Base-by-base conservation (phyloP, 1,140 invertebrate genomes). In the Colletes latitarsis region DNA sequence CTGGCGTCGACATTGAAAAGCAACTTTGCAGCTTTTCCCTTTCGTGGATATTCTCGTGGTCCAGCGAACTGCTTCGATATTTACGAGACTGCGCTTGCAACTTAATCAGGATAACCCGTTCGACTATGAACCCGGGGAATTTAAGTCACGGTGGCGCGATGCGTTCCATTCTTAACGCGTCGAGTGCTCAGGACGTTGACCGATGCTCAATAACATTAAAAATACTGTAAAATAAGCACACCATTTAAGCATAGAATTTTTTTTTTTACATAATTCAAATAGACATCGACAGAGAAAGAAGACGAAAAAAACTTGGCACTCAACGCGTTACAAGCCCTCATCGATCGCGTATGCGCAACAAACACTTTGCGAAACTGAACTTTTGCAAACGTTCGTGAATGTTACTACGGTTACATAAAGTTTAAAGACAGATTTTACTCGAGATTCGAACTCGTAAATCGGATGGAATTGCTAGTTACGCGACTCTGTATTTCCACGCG, bases 21-120 rank as follows among this genome's bases (percentile, higher is more conserved):
- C 69, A 78, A 60, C 85, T 82, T 39, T 89, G 87, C 82, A 88
- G 84, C 78, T 91, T 91, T 91, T 88, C 73, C 85, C 88, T 72
- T 91, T 89, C 68, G 49, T 49, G 89, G 86, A 64, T 91, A 87
- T 81, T 90, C 57, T 92, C 87, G 87, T 94, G 92, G 76, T 90
- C 86, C 55, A 92, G 84, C 71, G 92, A 79, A 79, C 90, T 90
- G 69, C 92, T 90, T 72, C 92, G 89, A 89, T 92, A 92, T 80
- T 93, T 92, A 89, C 92, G 63, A 49, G 93, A 82, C 88, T 91
- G 72, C 90, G 89, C 41, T 91, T 91, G 77, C 49, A 92, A 77
- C 88, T 91, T 41, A 89, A 89, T 53, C 92, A 87, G 79, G 89
- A 86, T 92, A 91, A 88, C 90, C 49, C 10, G 49, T 12, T 89